Base-by-base conservation (phyloP, 2,797 vertebrate genomes). In the Bryconaethiops microstoma region DNA sequence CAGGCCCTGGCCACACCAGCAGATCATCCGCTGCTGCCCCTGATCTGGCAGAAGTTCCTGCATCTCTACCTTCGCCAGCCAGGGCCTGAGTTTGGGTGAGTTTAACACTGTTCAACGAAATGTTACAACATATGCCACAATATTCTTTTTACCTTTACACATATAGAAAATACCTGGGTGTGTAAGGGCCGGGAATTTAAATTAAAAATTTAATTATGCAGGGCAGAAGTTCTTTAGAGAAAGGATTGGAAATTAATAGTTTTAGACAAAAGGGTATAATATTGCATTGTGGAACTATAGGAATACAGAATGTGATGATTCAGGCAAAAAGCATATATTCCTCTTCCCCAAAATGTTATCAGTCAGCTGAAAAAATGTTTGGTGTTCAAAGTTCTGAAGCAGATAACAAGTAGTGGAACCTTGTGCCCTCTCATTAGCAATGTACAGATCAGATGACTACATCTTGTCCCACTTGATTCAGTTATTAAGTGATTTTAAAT, bases 11-110 rank as follows among this genome's bases (percentile, higher is more conserved):
- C 90, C 84, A 99, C 98, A 0, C 96, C 97, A 7, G 95, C 95
- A 29, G 97, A 97, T 84, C 98, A 99, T 81, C 97, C 97, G 8
- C 94, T 99, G 40, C 90, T 99, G 84, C 97, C 97, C 0, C 94
- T 99, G 2, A 91, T 99, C 76, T 99, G 97, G 98, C 98, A 99
- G 89, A 99, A 96, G 86, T 99, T 99, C 89, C 94, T 99, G 71
- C 96, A 98, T 81, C 95, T 99, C 21, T 99, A 97, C 87, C 95
- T 99, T 73, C 95, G 96, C 79, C 96, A 97, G 68, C 97, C 98
- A 57, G 98, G 97, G 67, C 97, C 97, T 0, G 97, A 98, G 12
- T 98, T 96, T 52, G 98, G 98, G 98, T 99, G 94, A 14, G 90
- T 83, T 63, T 55, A 60, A 35, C 62, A 73, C n/a, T 40, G 42